Base-by-base conservation (phyloP, 1,140 invertebrate species). In the Lucilia cuprina region DNA sequence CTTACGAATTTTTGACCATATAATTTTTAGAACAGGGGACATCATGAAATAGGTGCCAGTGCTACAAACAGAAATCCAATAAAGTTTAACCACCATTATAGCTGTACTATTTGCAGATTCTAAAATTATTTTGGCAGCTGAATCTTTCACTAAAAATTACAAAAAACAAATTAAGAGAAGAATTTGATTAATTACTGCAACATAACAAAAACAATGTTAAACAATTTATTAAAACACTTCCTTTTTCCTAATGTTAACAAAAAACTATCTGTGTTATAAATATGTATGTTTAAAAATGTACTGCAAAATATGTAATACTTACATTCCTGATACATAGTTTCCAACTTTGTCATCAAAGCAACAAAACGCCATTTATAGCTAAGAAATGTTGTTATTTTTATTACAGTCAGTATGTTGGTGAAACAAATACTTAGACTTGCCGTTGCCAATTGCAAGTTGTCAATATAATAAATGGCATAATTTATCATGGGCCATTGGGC, bases 21-120 rank as follows among this genome's bases (percentile, higher is more conserved):
- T 80, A 30, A 87, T 86, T 80, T 86, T 86, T 2, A 88, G 8
- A 34, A 90, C 85, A 13, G 89, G 89, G 19, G 83, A 85, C 74
- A 90, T 50, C 85, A 89, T 87, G 21, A 90, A 90, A 34, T 90
- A 90, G 0, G 88, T 25, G 0, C 87, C 89, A 1, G 89, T 90
- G 14, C 84, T 84, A 19, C 78, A 84, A 65, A 88, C 88, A 9
- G 88, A 89, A 5, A 86, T 41, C 82, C 86, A 86, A 82, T 90
- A 90, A 0, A 87, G 84, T 19, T 74, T 84, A 17, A 88, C 86
- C 41, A 90, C 75, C 8, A 78, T n/a, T 0, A 83, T 74, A 17
- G 89, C 88, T 14, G 84, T n/a, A 8, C 85, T 86, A 74, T 90
- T 90, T 55, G 86, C 86, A 13, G 75, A 41, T 8, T 82, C 75